Evolutionary conservation across 2,113 vertebrate species (phyloP).

Genomic region (Rhegmatorhina hoffmannsi): DNA sequence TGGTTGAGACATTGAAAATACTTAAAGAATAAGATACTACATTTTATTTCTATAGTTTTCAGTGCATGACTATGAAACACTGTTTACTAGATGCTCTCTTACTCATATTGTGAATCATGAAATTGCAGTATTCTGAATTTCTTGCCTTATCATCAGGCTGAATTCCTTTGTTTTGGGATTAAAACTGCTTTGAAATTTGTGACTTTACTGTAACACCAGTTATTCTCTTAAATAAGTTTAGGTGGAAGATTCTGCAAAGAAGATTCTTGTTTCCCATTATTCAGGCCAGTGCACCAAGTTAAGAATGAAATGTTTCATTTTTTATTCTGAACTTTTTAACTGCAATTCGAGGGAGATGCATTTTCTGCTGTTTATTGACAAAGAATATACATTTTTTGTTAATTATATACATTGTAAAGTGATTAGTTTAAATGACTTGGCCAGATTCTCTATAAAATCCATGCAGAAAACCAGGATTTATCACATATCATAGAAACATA

Average conservation of each 20-base stretch:
- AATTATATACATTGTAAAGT: neutral
- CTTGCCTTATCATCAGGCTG: neutral
- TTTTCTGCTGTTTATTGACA: neutral
- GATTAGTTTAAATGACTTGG: neutral
- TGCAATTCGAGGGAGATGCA: neutral
- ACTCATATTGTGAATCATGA: neutral
- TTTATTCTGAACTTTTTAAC: neutral
- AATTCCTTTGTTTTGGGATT: neutral
- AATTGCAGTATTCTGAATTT: neutral
- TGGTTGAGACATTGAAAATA: neutral
- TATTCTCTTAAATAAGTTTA: neutral
- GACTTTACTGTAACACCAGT: neutral
- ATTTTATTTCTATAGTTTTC: neutral
- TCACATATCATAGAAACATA: neutral
- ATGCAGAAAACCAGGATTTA: neutral
- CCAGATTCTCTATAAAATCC: neutral
- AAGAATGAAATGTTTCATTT: neutral
- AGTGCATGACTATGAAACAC: neutral
- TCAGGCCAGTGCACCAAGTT: neutral
- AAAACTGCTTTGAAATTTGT: neutral
- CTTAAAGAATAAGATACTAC: neutral
- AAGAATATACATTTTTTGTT: neutral
- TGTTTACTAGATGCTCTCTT: neutral
- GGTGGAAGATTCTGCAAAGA: neutral
- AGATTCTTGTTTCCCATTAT: neutral